Conservation (phyloP, 1,140 invertebrate species). For the Acromyrmex echinatior region DNA sequence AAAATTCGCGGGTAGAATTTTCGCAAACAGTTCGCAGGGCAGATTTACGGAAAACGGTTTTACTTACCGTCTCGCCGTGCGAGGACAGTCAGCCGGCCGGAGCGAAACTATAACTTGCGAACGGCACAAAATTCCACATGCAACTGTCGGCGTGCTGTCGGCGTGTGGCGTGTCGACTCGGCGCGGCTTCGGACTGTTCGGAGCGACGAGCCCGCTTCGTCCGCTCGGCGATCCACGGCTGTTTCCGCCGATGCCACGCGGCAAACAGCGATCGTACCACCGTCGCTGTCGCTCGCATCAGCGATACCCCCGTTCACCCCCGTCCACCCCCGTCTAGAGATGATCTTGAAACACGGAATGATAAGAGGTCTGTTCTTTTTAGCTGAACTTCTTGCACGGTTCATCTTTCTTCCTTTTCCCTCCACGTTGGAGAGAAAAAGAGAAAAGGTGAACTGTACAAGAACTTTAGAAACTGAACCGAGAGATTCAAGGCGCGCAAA, state of each 20-base stretch:
- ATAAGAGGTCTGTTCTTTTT: too few relatives aligned
- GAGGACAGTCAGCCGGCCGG: conserved; percentile 22
- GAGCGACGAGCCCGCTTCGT: background rate
- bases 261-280: conserved; percentile 67
- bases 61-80: conserved; percentile 60
- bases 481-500: background rate
- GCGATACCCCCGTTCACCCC: background rate
- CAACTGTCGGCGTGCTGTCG: conserved; percentile 51
- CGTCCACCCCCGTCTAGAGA: background rate
- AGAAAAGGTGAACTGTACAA: too few relatives aligned
- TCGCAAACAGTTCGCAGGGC: background rate
- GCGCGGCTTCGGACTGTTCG: background rate
- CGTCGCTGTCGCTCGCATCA: background rate
- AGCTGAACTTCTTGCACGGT: too few relatives aligned
- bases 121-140: conserved; percentile 62
- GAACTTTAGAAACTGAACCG: background rate
- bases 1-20: background rate
- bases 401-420: too few relatives aligned
- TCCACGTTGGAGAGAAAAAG: too few relatives aligned
- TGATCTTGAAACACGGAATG: too few relatives aligned
- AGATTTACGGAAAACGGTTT: background rate
- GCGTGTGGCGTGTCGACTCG: conserved; percentile 2
- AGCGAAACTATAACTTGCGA: background rate
- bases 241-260: conserved; percentile 69
- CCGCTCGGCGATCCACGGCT: conserved; percentile 69